These are phyloP conservation scores for Leptinotarsa texana DNA, from an alignment of 1,140 invertebrate genomes.

Conservation along the genomic window DNA sequence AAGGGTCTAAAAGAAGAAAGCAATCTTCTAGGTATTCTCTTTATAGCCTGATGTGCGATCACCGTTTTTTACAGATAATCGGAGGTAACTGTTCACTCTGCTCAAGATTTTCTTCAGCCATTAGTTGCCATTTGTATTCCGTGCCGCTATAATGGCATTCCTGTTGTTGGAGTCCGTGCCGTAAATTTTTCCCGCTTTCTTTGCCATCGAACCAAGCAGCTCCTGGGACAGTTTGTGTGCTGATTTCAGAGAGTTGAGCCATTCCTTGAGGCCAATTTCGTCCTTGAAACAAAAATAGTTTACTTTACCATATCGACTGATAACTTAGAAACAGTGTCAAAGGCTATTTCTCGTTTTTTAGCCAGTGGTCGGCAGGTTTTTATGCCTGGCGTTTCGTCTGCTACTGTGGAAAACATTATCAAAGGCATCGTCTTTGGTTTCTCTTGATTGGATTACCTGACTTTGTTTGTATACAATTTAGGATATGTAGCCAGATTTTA, in stretches of 20 bases:
- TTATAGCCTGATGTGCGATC: slow-evolving; percentile 32
- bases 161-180: slow-evolving; percentile 69
- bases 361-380: too few species aligned
- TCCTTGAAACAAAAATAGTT: slow-evolving; percentile 63
- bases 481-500: too few species aligned
- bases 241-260: slow-evolving; percentile 85
- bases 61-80: slow-evolving; percentile 16
- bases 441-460: too few species aligned
- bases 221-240: slow-evolving; percentile 93
- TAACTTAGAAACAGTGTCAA: too few species aligned
- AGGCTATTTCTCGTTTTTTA: too few species aligned
- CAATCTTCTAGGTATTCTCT: slow-evolving; percentile 19
- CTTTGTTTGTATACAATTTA: too few species aligned
- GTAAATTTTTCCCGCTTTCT: slow-evolving; percentile 95
- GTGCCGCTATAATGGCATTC: slow-evolving; percentile 57
- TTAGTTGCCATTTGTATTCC: slow-evolving; percentile 63
- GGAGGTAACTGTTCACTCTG: slow-evolving; percentile 5
- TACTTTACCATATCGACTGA: too few species aligned
- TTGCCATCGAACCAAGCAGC: slow-evolving; percentile 90
- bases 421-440: too few species aligned
- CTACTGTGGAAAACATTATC: too few species aligned
- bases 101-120: slow-evolving; percentile 3
- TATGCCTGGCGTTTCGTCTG: too few species aligned
- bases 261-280: slow-evolving; percentile 94
- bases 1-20: slow-evolving; percentile 26